Evolutionary conservation across 2,888 invertebrate species (phyloP).

Genomic region (Watsonalla binaria): DNA sequence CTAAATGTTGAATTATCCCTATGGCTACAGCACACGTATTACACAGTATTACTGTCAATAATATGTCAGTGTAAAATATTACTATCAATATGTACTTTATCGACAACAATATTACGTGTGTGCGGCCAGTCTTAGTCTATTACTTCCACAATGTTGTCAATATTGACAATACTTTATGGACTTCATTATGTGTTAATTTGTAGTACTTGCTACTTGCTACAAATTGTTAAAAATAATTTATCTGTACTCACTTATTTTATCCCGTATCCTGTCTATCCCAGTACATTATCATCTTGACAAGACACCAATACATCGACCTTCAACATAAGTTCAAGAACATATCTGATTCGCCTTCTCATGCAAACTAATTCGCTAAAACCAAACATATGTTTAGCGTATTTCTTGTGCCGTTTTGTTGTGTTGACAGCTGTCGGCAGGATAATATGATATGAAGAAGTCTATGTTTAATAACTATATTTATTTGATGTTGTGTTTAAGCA

Average conservation of each 20-base stretch:
- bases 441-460: not conserved
- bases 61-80: no score
- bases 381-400: conserved; percentile 25
- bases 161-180: no score
- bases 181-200: no score
- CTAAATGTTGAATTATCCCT: conserved; percentile 5
- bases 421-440: conserved; percentile 17
- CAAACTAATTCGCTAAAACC: conserved; percentile 31
- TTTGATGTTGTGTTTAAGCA: not conserved
- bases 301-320: conserved; percentile 15
- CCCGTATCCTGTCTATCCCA: not conserved
- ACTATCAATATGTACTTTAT: no score
- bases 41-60: no score
- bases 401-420: conserved; percentile 13
- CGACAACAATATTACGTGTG: no score
- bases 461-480: not conserved
- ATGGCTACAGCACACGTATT: no score
- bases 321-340: conserved; percentile 24
- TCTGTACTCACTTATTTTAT: no score
- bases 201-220: no score
- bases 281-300: not conserved
- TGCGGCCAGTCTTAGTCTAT: no score
- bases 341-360: conserved; percentile 20
- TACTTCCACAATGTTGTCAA: no score
- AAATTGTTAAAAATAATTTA: no score